Conservation (phyloP, 2,888 invertebrate species). For the Chalcosyrphus nemorum region DNA sequence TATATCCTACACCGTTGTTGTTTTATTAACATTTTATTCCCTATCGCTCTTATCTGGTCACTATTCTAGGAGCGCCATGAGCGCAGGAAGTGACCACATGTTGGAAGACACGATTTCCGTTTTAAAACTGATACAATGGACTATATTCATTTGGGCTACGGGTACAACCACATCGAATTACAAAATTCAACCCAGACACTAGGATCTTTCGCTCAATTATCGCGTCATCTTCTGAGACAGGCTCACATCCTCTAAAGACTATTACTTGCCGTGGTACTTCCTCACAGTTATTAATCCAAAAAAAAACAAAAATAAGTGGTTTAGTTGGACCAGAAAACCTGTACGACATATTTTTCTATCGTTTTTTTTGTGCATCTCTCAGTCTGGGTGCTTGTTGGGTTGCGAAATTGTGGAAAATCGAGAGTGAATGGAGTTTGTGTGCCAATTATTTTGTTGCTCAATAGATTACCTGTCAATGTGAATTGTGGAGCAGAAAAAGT, state of each 20-base stretch:
- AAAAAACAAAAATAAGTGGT: slow-evolving; percentile 12
- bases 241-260: neutral
- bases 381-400: slow-evolving; percentile 16
- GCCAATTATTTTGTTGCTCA: slow-evolving; percentile 50
- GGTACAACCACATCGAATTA: too few species aligned
- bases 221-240: neutral
- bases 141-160: too few species aligned
- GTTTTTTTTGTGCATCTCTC: slow-evolving; percentile 8
- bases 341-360: neutral
- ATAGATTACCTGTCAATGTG: slow-evolving; percentile 18
- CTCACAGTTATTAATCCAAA: neutral
- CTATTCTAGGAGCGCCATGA: too few species aligned
- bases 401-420: slow-evolving; percentile 23
- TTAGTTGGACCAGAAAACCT: slow-evolving; percentile 18
- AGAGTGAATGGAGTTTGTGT: slow-evolving; percentile 49
- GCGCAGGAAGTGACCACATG: too few species aligned
- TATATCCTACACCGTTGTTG: too few species aligned
- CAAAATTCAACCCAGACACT: too few species aligned
- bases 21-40: too few species aligned
- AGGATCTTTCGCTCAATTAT: neutral
- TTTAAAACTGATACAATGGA: too few species aligned
- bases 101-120: too few species aligned
- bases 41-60: too few species aligned
- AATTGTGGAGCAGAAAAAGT: neutral
- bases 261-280: slow-evolving; percentile 3